Evolutionary conservation across 2,888 invertebrate species (phyloP).

Genomic region (Ditylenchus weischeri): DNA sequence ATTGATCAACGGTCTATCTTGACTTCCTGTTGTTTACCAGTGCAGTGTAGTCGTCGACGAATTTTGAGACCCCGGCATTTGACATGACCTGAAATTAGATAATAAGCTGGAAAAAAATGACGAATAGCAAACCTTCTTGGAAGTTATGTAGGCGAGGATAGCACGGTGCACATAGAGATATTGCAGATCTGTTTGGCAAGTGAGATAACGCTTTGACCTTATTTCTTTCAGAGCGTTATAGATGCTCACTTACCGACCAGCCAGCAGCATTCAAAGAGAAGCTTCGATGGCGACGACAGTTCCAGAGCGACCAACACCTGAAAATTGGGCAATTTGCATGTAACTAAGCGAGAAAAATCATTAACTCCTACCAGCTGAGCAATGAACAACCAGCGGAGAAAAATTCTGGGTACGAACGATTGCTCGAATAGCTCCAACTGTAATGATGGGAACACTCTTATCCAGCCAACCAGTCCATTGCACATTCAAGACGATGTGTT

Average conservation of each 20-base stretch:
- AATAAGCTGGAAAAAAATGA: not conserved
- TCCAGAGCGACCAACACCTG: constrained; percentile 45
- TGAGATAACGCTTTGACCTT: constrained; percentile 40
- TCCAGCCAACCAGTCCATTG: constrained; percentile 51
- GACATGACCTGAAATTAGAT: constrained; percentile 18
- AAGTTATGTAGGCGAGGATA: constrained; percentile 36
- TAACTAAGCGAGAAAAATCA: not conserved
- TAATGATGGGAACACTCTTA: constrained; percentile 41
- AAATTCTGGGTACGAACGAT: constrained; percentile 31
- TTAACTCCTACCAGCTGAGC: constrained; percentile 40
- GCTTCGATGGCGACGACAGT: constrained; percentile 48
- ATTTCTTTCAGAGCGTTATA: constrained; percentile 36
- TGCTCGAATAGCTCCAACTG: constrained; percentile 39
- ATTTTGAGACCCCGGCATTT: constrained; percentile 9
- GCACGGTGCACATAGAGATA: constrained; percentile 49
- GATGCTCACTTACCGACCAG: constrained; percentile 30
- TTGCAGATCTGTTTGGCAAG: constrained; percentile 48
- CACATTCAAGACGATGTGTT: constrained; percentile 41
- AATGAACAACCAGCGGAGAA: constrained; percentile 42
- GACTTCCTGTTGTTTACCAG: constrained; percentile 13
- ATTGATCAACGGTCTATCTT: constrained; percentile 9
- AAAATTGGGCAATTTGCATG: not conserved
- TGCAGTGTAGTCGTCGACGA: constrained; percentile 18
- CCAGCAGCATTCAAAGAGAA: constrained; percentile 25
- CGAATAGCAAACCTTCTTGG: constrained; percentile 23